Evolutionary conservation across 2,888 invertebrate species (phyloP).

Genomic region (Imbricaverruca yamaguchii): DNA sequence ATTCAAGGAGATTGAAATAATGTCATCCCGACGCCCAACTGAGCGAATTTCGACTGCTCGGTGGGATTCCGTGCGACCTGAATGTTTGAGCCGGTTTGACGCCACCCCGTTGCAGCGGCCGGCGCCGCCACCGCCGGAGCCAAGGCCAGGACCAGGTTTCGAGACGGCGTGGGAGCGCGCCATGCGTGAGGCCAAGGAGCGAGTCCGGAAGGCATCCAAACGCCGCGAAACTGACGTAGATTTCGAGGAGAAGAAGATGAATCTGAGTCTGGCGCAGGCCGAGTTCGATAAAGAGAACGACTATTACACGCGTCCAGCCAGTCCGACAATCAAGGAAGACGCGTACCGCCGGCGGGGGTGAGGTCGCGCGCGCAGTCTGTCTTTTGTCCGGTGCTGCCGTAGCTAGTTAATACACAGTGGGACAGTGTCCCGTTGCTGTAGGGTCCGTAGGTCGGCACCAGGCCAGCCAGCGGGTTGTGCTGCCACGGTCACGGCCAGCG

Average conservation of each 20-base stretch:
- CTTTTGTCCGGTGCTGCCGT: background rate
- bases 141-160: constrained; percentile 50
- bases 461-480: background rate
- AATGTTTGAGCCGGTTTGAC: background rate
- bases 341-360: constrained; percentile 10
- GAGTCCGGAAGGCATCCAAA: constrained; percentile 65
- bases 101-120: background rate
- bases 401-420: constrained; percentile 22
- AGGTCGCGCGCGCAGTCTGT: background rate
- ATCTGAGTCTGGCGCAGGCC: constrained; percentile 69
- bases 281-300: constrained; percentile 57
- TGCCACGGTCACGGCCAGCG: background rate
- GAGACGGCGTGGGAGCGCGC: constrained; percentile 97
- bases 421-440: constrained; percentile 24
- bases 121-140: background rate
- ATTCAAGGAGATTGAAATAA: too few relatives aligned
- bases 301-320: constrained; percentile 61
- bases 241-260: constrained; percentile 55
- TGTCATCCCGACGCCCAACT: too few relatives aligned
- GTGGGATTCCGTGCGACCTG: too few relatives aligned
- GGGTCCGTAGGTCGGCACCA: background rate
- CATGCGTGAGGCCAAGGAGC: constrained; percentile 86
- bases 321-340: constrained; percentile 43
- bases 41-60: too few relatives aligned
- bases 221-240: constrained; percentile 75